Base-by-base conservation (phyloP, 2,888 invertebrate species). In the Callosobruchus maculatus region DNA sequence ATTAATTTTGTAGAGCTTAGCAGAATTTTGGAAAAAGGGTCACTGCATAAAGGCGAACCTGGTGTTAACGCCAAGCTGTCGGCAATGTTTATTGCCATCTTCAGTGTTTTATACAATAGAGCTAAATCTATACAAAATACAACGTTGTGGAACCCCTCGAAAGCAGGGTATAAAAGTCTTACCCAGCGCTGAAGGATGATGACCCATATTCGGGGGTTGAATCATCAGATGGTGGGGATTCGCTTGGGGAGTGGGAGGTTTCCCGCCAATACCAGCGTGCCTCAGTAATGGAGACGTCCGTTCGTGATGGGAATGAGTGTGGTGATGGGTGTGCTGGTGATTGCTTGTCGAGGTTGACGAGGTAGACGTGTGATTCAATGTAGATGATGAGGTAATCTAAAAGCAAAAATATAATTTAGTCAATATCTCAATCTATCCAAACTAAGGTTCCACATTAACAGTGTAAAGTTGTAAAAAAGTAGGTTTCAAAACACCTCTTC, bases 261-360 rank as follows among this genome's bases (percentile, higher is more conserved):
- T 80, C 67, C 84, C 78, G 72, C 77, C 92, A 83, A 90, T 89
- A 13, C 89, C 88, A 7, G 49, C 49, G 70, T 90, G 89, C 70
- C 91, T 85, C 87, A 91, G 88, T 73, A 86, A 73, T 0, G 92
- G 92, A 67, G 92, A 90, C 70, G 92, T 84, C 76, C 93, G 88
- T 80, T 92, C 92, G 78, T 93, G 93, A 81, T 93, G 93, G 0
- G 77, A 75, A 78, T 91, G 91, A 49, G 88, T 88, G 81, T 93
- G 93, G 81, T 93, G 93, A 85, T 93, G 93, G 0, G 92, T 92
- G 78, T 91, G 91, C 80, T 91, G 91, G 81, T 90, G 86, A 70
- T 83, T 82, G 68, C 75, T 79, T 9, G 77, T 73, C 21, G 83
- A 81, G 20, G 49, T 7, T 9, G 81, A 76, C 9, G 84, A 89